Evolutionary conservation across 2,797 vertebrate species (phyloP).

Genomic region (Gobio occitaniae): DNA sequence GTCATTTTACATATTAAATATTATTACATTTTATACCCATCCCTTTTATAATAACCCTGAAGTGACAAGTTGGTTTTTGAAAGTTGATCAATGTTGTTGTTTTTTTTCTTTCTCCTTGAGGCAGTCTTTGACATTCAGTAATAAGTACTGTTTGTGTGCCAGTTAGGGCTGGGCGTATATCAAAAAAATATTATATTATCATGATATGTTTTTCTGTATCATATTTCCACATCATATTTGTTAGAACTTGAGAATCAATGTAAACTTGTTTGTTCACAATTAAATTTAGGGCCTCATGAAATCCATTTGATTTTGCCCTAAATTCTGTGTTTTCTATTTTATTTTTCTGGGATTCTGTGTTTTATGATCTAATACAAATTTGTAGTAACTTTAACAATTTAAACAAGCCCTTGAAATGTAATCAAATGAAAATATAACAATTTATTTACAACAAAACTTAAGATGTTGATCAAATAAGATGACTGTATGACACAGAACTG

Average conservation of each 20-base stretch:
- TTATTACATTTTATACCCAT: neutral
- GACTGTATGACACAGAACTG: too few species aligned
- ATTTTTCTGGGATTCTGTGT: neutral
- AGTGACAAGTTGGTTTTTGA: neutral
- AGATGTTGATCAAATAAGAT: neutral
- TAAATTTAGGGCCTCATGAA: neutral
- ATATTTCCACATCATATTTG: neutral
- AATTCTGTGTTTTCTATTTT: neutral
- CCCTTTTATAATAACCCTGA: neutral
- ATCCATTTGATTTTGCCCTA: neutral
- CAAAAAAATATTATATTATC: neutral
- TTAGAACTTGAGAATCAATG: neutral
- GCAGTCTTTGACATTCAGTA: neutral
- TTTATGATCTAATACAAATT: neutral
- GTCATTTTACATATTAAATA: too few species aligned
- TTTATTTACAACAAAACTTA: neutral
- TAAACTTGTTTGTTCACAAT: neutral
- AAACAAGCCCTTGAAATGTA: neutral
- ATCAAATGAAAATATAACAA: neutral
- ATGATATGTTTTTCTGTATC: neutral
- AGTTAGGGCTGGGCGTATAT: neutral
- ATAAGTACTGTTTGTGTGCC: neutral
- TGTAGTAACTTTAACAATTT: neutral
- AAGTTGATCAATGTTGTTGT: neutral
- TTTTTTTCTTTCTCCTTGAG: too few species aligned